Percentiles rank a stretch among this genome's conserved stretches.
These are phyloP conservation scores for Sapayoa aenigma DNA, from an alignment of 2,113 vertebrate genomes.

Conservation along the genomic window DNA sequence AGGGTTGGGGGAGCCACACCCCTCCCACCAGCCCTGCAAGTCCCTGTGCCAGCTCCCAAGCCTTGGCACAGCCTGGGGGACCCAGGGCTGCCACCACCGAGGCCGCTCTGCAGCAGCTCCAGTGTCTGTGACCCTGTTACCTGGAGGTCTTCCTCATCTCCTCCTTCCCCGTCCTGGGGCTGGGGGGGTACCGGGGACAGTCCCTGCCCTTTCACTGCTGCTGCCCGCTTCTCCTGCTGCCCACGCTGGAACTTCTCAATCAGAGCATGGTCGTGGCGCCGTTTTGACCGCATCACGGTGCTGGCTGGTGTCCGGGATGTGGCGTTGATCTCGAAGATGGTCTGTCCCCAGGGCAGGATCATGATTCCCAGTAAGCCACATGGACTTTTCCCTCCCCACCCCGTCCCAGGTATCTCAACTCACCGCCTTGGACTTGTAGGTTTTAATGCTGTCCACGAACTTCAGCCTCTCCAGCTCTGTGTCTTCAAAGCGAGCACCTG, in stretches of 20 bases:
- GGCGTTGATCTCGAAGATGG: conserved; percentile 96
- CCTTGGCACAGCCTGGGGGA: too few relatives aligned
- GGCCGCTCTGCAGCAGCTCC: not conserved
- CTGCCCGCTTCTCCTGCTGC: conserved; percentile 59
- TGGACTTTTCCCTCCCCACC: not conserved
- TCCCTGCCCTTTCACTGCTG: not conserved
- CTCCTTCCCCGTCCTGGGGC: not conserved
- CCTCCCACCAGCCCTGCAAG: not conserved
- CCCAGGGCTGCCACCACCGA: not conserved
- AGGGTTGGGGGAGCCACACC: fast-evolving
- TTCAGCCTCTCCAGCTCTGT: conserved; percentile 84
- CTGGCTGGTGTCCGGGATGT: conserved; percentile 81
- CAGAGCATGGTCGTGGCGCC: conserved; percentile 74
- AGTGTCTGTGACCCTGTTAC: fast-evolving
- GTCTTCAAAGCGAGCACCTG: conserved; percentile 82
- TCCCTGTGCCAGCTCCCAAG: not conserved
- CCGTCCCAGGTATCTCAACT: conserved; percentile 25
- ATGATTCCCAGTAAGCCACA: not conserved
- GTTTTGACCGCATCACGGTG: conserved; percentile 87
- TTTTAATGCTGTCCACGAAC: conserved; percentile 87
- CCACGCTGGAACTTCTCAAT: conserved; percentile 80
- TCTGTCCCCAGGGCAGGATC: conserved; percentile 58
- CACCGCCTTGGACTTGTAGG: conserved; percentile 87
- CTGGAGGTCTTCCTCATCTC: conserved; percentile 28
- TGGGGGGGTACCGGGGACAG: fast-evolving